phyloP scores from a whole-genome alignment of 2,888 invertebrate species.

The Parthenolecanium corni region DNA sequence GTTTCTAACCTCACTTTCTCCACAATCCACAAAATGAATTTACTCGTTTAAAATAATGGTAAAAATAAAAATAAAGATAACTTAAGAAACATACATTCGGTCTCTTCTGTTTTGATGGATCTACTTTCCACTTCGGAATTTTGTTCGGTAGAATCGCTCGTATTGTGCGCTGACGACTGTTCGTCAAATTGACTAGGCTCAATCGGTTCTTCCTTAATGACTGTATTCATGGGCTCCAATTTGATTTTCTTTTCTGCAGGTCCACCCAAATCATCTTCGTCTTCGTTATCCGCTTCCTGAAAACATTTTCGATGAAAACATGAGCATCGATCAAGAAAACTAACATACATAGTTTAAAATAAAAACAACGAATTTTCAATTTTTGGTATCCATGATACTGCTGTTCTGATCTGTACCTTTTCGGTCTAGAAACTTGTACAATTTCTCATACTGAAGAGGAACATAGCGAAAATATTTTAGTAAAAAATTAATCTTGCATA shows the following conservation, averaged over 20 bases:
- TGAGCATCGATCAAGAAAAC: background rate
- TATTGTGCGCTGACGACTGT: slow-evolving; percentile 1
- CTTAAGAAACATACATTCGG: slow-evolving; percentile 8
- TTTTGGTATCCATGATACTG: no score
- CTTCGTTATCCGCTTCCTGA: slow-evolving; percentile 21
- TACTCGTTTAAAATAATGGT: no score
- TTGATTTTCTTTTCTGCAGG: slow-evolving; percentile 15
- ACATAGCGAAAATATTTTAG: no score
- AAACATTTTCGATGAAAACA: background rate
- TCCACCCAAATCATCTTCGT: slow-evolving; percentile 16
- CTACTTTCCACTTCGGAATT: background rate
- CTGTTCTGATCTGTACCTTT: no score
- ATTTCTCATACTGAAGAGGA: no score
- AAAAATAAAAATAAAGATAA: no score
- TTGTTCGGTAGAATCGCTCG: slow-evolving; percentile 7
- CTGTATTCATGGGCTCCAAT: background rate
- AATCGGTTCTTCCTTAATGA: slow-evolving; percentile 24
- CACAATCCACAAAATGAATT: no score
- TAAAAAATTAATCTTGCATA: no score
- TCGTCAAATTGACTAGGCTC: background rate
- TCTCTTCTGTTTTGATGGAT: slow-evolving; percentile 1
- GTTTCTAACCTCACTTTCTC: no score
- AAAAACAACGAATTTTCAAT: no score
- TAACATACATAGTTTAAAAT: background rate
- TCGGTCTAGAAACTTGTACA: no score